Conservation (phyloP, 1,140 invertebrate genomes). For the Drosophila simulans region DNA sequence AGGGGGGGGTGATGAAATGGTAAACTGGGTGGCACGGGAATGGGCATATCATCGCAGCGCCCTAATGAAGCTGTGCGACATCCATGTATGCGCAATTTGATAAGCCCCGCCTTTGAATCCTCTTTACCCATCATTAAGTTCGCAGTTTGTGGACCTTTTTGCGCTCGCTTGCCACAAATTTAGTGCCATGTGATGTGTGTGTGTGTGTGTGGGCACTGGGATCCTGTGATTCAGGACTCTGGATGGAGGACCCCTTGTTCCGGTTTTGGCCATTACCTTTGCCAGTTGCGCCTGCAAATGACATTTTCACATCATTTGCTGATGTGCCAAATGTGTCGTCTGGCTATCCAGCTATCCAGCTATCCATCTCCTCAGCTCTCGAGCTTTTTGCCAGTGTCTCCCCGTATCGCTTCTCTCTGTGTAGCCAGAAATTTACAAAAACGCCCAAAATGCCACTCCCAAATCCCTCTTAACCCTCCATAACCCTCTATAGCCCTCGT, state of each 20-base stretch:
- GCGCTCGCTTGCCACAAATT: constrained; percentile 63
- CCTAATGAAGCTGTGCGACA: constrained; percentile 45
- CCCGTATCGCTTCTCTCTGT: constrained; percentile 5
- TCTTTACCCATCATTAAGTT: constrained; percentile 79
- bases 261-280: constrained; percentile 55
- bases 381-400: constrained; percentile 20
- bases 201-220: not conserved
- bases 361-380: not conserved
- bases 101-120: constrained; percentile 40
- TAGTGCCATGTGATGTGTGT: constrained; percentile 42
- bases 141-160: constrained; percentile 75
- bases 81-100: constrained; percentile 69
- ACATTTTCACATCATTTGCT: constrained; percentile 83
- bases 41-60: not conserved
- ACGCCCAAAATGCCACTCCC: not conserved
- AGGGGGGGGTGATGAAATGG: not conserved
- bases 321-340: constrained; percentile 75
- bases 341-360: constrained; percentile 9
- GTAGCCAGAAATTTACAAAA: too few relatives aligned
- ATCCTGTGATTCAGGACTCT: not conserved
- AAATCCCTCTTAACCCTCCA: constrained; percentile 10
- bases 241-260: not conserved
- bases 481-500: constrained; percentile 37
- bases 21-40: not conserved
- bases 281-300: constrained; percentile 70